These are phyloP conservation scores for Eulithis prunata DNA, from an alignment of 2,888 invertebrate species.

Conservation along the genomic window DNA sequence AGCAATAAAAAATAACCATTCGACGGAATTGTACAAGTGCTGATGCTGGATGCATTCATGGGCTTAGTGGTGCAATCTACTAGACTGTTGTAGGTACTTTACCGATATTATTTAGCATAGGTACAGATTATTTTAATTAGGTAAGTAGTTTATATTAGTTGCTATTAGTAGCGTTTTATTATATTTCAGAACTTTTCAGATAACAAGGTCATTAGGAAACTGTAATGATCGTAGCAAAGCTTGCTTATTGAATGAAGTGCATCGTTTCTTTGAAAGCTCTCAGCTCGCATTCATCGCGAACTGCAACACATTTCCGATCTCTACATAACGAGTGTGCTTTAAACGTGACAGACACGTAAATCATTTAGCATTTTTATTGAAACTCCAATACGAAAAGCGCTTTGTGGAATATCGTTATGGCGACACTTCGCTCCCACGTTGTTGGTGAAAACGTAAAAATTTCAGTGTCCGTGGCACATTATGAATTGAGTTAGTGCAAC, in stretches of 20 bases:
- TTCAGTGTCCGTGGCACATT: conserved; percentile 60
- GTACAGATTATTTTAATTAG: too few relatives aligned
- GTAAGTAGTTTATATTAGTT: background rate
- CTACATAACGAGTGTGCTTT: conserved; percentile 29
- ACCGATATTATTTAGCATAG: too few relatives aligned
- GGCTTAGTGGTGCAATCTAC: conserved; percentile 44
- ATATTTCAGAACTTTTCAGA: background rate
- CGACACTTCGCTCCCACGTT: conserved; percentile 37
- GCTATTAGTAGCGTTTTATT: background rate
- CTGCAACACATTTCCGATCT: conserved; percentile 23
- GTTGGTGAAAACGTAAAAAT: conserved; percentile 65
- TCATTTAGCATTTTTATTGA: conserved; percentile 38
- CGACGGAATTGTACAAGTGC: conserved; percentile 58
- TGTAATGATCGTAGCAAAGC: conserved; percentile 17
- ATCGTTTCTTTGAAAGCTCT: conserved; percentile 8
- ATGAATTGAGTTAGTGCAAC: conserved; percentile 77
- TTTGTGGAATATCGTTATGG: conserved; percentile 35
- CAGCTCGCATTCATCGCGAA: conserved; percentile 21
- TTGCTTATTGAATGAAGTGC: conserved; percentile 21
- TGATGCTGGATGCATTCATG: conserved; percentile 57
- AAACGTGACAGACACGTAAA: conserved; percentile 39
- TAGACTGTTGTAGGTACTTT: too few relatives aligned
- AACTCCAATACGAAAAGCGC: conserved; percentile 32
- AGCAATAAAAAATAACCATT: conserved; percentile 63
- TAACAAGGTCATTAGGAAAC: background rate